Conservation (phyloP, 2,113 vertebrate genomes). For the Eidolon helvum region DNA sequence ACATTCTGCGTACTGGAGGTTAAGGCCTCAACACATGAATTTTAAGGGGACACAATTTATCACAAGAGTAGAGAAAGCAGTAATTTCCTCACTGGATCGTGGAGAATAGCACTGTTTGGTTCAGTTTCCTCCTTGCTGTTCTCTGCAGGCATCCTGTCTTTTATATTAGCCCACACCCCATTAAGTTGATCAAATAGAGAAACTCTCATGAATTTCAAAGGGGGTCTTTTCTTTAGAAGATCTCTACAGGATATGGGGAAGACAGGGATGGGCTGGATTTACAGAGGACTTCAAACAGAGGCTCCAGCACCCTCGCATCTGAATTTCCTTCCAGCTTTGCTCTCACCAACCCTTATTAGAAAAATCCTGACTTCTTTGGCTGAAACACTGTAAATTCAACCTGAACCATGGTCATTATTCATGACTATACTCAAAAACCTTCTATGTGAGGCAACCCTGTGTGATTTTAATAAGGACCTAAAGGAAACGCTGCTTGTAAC, state of each 20-base stretch:
- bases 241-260: neutral
- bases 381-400: neutral
- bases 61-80: neutral
- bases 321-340: neutral
- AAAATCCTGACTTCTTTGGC: neutral
- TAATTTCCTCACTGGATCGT: neutral
- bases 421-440: neutral
- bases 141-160: neutral
- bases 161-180: neutral
- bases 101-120: neutral
- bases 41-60: neutral
- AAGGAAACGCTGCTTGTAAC: neutral
- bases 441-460: neutral
- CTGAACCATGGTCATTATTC: neutral
- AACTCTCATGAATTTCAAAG: neutral
- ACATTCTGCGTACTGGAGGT: neutral
- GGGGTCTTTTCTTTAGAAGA: neutral
- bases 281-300: neutral
- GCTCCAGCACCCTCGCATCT: neutral
- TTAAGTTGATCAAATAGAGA: neutral
- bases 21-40: neutral
- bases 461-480: conserved; percentile 23
- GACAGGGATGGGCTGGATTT: neutral
- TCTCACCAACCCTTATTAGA: neutral
- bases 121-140: neutral